Percentiles rank a stretch among this genome's conserved stretches.
phyloP scores from a whole-genome alignment of 2,113 vertebrate species.

The Rana temporaria region DNA sequence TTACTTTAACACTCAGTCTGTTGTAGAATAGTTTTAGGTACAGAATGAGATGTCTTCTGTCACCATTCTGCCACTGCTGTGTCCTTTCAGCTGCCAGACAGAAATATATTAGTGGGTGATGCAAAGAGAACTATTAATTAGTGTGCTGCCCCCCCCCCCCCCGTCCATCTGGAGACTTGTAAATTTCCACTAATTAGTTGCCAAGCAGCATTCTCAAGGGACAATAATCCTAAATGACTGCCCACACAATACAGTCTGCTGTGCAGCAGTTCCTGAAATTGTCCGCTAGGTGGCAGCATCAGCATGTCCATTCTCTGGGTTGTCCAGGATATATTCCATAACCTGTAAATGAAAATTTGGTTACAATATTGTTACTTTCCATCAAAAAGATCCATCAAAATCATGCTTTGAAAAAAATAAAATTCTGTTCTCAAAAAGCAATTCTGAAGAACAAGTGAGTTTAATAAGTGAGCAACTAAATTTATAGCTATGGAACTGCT shows the following conservation, averaged over 20 bases:
- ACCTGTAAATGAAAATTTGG: background rate
- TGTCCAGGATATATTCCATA: background rate
- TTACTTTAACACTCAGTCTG: background rate
- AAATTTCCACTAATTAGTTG: slow-evolving; percentile 33
- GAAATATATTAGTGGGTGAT: slow-evolving; percentile 5
- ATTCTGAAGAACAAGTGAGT: too few species aligned
- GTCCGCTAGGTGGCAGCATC: slow-evolving; percentile 39
- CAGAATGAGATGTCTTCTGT: background rate
- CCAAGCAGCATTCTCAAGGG: background rate
- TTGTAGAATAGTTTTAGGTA: background rate
- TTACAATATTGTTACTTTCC: too few species aligned
- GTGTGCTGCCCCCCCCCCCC: background rate
- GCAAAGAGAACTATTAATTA: slow-evolving; percentile 34
- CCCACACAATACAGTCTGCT: background rate
- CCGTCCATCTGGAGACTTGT: slow-evolving; percentile 19
- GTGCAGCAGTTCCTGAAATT: background rate
- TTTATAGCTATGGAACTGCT: too few species aligned
- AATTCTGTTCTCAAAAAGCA: too few species aligned
- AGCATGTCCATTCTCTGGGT: background rate
- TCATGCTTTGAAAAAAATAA: too few species aligned
- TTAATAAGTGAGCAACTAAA: too few species aligned
- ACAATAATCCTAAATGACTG: background rate
- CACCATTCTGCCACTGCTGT: background rate
- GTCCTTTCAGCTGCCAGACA: slow-evolving; percentile 27
- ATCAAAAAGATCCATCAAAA: too few species aligned